Evolutionary conservation across 64 coral and sea anemone species (phyloP).

Genomic region (Orbicella faveolata): DNA sequence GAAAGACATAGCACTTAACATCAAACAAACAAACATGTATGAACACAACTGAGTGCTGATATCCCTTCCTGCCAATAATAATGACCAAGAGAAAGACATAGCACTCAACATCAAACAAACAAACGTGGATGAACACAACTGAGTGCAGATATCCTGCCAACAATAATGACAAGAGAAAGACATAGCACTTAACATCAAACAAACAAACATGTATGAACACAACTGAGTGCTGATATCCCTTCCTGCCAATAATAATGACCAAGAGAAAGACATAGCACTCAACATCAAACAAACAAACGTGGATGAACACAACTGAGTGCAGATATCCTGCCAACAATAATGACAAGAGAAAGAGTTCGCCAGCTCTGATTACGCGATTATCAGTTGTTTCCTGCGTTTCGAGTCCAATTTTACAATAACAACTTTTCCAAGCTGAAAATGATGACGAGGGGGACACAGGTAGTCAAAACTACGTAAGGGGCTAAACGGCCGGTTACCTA

Average conservation of each 20-base stretch:
- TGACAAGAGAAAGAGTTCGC: conserved; percentile 13
- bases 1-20: background rate
- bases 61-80: conserved; percentile 44
- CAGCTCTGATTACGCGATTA: too few relatives aligned
- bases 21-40: background rate
- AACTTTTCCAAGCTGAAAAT: too few relatives aligned
- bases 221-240: background rate
- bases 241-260: conserved; percentile 37
- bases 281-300: background rate
- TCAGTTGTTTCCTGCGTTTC: too few relatives aligned
- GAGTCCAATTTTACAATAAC: too few relatives aligned
- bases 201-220: conserved; percentile 19
- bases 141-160: conserved; percentile 36
- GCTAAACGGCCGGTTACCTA: too few relatives aligned
- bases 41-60: background rate
- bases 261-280: conserved; percentile 1
- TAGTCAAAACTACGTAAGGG: too few relatives aligned
- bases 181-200: background rate
- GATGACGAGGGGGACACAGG: too few relatives aligned
- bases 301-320: background rate
- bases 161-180: conserved; percentile 6
- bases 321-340: conserved; percentile 40
- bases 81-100: conserved; percentile 21
- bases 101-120: background rate
- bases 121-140: background rate